Percentiles rank a stretch among this genome's conserved stretches.
Evolutionary conservation across 2,797 vertebrate species (phyloP).

Genomic region (Cyclura pinguis): DNA sequence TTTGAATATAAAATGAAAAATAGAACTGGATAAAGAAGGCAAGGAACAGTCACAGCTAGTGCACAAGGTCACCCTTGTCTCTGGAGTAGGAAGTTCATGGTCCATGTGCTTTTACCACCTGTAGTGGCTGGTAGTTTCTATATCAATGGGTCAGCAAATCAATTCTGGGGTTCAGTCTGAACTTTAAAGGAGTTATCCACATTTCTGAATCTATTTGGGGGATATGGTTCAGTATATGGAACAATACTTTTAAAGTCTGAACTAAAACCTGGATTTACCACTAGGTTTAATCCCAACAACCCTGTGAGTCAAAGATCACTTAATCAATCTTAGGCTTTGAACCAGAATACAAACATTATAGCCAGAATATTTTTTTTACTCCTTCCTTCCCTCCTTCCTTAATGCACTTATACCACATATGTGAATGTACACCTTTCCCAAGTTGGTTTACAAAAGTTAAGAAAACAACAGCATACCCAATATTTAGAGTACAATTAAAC

Average conservation of each 20-base stretch:
- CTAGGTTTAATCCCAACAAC: background rate
- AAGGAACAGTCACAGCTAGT: background rate
- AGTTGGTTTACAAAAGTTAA: background rate
- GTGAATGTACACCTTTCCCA: background rate
- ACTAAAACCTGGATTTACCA: too few species aligned
- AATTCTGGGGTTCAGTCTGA: too few species aligned
- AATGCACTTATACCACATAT: background rate
- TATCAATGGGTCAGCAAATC: too few species aligned
- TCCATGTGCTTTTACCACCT: background rate
- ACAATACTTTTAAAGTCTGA: too few species aligned
- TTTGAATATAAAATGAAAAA: slow-evolving; percentile 10
- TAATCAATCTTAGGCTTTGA: background rate
- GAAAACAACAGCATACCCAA: background rate
- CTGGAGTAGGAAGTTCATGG: background rate
- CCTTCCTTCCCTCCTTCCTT: background rate
- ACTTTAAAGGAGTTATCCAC: too few species aligned
- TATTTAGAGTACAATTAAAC: too few species aligned
- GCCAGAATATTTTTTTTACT: background rate
- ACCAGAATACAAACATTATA: background rate
- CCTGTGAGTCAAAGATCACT: background rate
- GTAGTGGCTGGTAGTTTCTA: too few species aligned
- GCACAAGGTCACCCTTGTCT: background rate
- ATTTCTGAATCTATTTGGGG: too few species aligned
- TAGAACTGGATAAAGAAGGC: background rate
- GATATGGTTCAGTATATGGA: too few species aligned